phyloP scores from a whole-genome alignment of 1,140 invertebrate genomes.

The Hydropsyche tenuis region DNA sequence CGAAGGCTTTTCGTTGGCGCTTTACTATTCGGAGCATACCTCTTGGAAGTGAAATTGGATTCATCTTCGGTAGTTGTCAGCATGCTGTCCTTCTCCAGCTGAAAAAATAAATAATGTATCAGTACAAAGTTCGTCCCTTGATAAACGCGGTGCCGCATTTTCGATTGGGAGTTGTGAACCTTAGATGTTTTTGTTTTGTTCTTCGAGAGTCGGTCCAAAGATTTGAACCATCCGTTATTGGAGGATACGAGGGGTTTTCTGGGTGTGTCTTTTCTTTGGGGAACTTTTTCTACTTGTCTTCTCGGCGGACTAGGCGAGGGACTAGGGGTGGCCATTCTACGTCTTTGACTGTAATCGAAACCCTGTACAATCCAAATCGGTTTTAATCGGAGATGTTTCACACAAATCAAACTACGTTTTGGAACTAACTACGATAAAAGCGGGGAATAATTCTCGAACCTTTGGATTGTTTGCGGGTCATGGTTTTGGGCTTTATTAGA shows the following conservation, averaged over 20 bases:
- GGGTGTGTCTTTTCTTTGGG: constrained; percentile 55
- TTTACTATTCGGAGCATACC: constrained; percentile 56
- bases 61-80: constrained; percentile 60
- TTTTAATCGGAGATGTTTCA: not conserved
- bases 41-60: constrained; percentile 52
- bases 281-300: constrained; percentile 8
- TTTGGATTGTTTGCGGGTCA: no score
- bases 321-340: constrained; percentile 74
- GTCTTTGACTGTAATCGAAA: constrained; percentile 68
- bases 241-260: constrained; percentile 51
- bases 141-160: not conserved
- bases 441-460: no score
- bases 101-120: constrained; percentile 31
- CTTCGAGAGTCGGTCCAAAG: constrained; percentile 65
- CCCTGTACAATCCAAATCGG: constrained; percentile 55
- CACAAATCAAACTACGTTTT: not conserved
- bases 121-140: not conserved
- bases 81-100: constrained; percentile 59
- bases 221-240: constrained; percentile 68
- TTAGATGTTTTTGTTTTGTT: constrained; percentile 63
- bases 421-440: no score
- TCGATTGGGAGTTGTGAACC: constrained; percentile 50
- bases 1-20: constrained; percentile 71
- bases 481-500: no score
- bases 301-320: constrained; percentile 68